phyloP scores from a whole-genome alignment of 2,888 invertebrate genomes.

The Gandaritis pyraliata region DNA sequence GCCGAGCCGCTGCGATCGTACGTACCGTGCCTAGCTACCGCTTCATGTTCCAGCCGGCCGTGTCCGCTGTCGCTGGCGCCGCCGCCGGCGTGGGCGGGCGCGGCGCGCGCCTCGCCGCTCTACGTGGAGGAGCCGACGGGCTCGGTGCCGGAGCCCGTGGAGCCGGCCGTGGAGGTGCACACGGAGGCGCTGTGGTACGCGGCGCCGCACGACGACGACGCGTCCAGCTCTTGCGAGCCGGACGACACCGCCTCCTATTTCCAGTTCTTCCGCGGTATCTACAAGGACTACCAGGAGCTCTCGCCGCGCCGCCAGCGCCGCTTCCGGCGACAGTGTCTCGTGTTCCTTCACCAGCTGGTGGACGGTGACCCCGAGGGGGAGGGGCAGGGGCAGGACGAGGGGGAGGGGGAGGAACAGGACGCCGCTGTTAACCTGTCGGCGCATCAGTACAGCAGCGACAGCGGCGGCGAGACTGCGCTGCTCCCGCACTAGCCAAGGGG shows the following conservation, averaged over 20 bases:
- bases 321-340: conserved; percentile 69
- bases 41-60: conserved; percentile 42
- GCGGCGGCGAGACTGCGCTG: conserved; percentile 15
- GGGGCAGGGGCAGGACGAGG: conserved; percentile 3
- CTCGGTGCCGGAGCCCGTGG: conserved; percentile 38
- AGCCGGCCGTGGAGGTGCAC: conserved; percentile 11
- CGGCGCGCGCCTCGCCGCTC: conserved; percentile 12
- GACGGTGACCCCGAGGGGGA: conserved; percentile 51
- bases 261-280: conserved; percentile 74
- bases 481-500: conserved; percentile 1
- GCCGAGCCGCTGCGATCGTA: not conserved
- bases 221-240: conserved; percentile 50
- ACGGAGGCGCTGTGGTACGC: conserved; percentile 14
- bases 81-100: conserved; percentile 30
- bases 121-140: conserved; percentile 43
- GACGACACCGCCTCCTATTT: conserved; percentile 73
- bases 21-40: too few relatives aligned
- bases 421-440: conserved; percentile 3
- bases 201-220: conserved; percentile 45
- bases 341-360: conserved; percentile 65
- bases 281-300: conserved; percentile 69
- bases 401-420: conserved; percentile 2
- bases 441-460: conserved; percentile 30
- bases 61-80: conserved; percentile 40
- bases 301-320: conserved; percentile 58